phyloP scores from a whole-genome alignment of 2,888 invertebrate species.

The Drosophila eohydei region DNA sequence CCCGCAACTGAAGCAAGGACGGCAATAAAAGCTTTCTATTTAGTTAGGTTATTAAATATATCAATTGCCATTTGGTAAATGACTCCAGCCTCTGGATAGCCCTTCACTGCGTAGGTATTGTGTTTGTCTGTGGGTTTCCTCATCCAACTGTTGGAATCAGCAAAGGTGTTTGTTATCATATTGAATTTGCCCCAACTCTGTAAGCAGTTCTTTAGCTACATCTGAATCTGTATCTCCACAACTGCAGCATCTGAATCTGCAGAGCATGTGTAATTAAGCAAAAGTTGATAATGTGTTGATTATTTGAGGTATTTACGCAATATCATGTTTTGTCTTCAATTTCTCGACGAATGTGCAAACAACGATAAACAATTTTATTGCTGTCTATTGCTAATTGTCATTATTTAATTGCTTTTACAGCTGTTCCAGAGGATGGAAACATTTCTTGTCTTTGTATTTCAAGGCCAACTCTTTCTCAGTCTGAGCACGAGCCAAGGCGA shows the following conservation, averaged over 20 bases:
- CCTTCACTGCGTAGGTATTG: neutral
- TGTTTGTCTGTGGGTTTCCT: neutral
- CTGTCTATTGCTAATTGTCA: slow-evolving; percentile 46
- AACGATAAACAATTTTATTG: slow-evolving; percentile 29
- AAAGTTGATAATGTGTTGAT: slow-evolving; percentile 76
- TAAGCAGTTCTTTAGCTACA: slow-evolving; percentile 3
- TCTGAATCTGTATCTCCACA: neutral
- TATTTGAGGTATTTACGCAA: slow-evolving; percentile 69
- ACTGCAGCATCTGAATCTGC: slow-evolving; percentile 5
- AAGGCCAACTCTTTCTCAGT: neutral
- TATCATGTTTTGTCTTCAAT: slow-evolving; percentile 32
- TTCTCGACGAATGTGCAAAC: slow-evolving; percentile 2
- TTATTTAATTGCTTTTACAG: slow-evolving; percentile 72
- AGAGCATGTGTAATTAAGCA: slow-evolving; percentile 66
- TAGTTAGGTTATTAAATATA: slow-evolving; percentile 74
- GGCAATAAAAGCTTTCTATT: slow-evolving; percentile 52
- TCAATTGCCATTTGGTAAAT: slow-evolving; percentile 68
- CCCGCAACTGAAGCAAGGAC: slow-evolving; percentile 2
- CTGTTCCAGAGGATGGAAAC: slow-evolving; percentile 6
- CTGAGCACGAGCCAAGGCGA: slow-evolving; percentile 10
- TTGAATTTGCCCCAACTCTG: slow-evolving; percentile 8
- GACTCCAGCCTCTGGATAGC: slow-evolving; percentile 11
- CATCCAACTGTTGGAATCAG: slow-evolving; percentile 11
- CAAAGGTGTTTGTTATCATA: slow-evolving; percentile 9
- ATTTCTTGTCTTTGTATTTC: neutral